Conservation (phyloP, 23 tunicate genomes). For the Diplosoma virens region DNA sequence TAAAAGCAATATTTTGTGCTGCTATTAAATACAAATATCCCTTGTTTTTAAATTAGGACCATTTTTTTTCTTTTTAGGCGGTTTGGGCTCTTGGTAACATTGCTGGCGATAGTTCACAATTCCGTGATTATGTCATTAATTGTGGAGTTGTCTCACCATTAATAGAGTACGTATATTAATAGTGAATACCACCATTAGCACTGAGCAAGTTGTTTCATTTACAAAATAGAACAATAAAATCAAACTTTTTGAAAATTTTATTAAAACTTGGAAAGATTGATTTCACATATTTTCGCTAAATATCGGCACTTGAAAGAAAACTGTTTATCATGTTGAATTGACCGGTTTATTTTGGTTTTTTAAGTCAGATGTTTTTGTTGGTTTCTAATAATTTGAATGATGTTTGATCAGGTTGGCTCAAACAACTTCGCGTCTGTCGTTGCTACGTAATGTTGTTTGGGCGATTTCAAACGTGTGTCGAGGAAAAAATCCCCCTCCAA, state of each 20-base stretch:
- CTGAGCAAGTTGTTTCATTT: no score
- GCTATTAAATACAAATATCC: no score
- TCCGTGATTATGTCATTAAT: conserved; percentile 78
- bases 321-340: not conserved
- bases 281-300: no score
- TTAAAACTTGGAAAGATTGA: no score
- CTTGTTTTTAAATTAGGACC: no score
- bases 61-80: conserved; percentile 40
- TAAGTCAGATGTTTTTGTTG: not conserved
- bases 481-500: conserved; percentile 93
- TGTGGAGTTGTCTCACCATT: conserved; percentile 61
- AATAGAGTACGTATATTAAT: conserved; percentile 30
- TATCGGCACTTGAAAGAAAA: no score
- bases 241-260: no score
- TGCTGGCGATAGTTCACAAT: conserved; percentile 89
- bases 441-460: conserved; percentile 90
- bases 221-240: no score
- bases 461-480: conserved; percentile 94
- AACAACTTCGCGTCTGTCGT: conserved; percentile 36
- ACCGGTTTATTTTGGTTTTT: not conserved
- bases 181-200: no score
- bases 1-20: no score
- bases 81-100: conserved; percentile 99
- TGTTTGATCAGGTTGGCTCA: conserved; percentile 39
- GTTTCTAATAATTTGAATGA: not conserved